A percentile compares a stretch with the other conserved stretches of the same genome.
Evolutionary conservation across 2,797 vertebrate species (phyloP).

Genomic region (Scolopax bukidnonensis): DNA sequence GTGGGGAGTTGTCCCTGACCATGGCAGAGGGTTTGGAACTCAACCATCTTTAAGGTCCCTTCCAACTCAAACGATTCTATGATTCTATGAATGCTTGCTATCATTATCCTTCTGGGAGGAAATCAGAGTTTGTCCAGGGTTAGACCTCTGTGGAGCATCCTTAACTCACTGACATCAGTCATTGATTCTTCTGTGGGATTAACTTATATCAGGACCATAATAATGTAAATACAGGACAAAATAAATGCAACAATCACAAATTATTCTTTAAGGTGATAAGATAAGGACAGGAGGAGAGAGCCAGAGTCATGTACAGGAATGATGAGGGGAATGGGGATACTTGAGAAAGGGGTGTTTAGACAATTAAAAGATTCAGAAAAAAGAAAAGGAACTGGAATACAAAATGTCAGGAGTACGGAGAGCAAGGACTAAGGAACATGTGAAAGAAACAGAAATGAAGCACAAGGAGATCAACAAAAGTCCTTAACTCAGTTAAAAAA

Average conservation of each 20-base stretch:
- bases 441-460: background rate
- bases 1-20: too few relatives aligned
- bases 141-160: background rate
- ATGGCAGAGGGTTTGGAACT: too few relatives aligned
- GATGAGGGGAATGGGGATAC: fast-evolving
- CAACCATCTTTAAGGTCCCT: too few relatives aligned
- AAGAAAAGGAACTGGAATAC: background rate
- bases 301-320: background rate
- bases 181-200: background rate
- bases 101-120: background rate
- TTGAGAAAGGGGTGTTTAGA: background rate
- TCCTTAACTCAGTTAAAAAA: background rate
- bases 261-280: background rate
- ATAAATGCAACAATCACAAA: background rate
- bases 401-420: background rate
- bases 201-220: background rate
- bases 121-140: background rate
- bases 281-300: background rate
- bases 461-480: background rate
- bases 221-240: background rate
- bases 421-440: background rate
- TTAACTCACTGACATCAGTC: background rate
- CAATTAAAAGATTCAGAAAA: background rate
- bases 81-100: background rate
- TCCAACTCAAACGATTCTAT: too few relatives aligned